Evolutionary conservation across 2,888 invertebrate genomes (phyloP).

Genomic region (Pristionchus entomophagus): DNA sequence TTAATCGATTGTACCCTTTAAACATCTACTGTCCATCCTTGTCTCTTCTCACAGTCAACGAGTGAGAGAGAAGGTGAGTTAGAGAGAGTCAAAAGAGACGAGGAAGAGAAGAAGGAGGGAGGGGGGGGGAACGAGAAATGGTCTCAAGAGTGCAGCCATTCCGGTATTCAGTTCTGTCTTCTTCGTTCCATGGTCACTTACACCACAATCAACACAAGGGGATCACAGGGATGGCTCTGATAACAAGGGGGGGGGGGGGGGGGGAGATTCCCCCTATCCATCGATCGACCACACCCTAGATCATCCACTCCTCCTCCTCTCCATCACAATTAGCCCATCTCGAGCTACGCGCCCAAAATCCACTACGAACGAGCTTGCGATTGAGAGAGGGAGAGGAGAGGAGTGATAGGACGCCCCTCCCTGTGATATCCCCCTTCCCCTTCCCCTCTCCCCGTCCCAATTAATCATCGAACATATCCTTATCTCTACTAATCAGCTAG

Average conservation of each 20-base stretch:
- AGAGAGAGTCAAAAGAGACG: constrained; percentile 4
- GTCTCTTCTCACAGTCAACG: not conserved
- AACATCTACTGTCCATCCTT: not conserved
- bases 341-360: not conserved
- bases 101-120: not conserved
- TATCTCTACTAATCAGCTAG: not conserved
- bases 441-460: not conserved
- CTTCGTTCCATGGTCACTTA: not conserved
- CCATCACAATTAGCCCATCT: not conserved
- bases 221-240: not conserved
- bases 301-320: not conserved
- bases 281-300: constrained; percentile 38
- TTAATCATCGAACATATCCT: not conserved
- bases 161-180: constrained; percentile 9
- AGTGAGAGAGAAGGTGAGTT: not conserved
- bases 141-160: constrained; percentile 33
- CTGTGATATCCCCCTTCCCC: constrained; percentile 7
- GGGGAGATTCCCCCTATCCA: not conserved
- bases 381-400: not conserved
- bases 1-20: not conserved
- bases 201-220: not conserved
- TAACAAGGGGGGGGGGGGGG: not conserved
- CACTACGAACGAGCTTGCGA: not conserved
- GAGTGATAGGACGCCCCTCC: constrained; percentile 3
- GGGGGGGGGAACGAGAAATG: not conserved